phyloP scores from a whole-genome alignment of 2,888 invertebrate genomes.

The Masnerella sp. region DNA sequence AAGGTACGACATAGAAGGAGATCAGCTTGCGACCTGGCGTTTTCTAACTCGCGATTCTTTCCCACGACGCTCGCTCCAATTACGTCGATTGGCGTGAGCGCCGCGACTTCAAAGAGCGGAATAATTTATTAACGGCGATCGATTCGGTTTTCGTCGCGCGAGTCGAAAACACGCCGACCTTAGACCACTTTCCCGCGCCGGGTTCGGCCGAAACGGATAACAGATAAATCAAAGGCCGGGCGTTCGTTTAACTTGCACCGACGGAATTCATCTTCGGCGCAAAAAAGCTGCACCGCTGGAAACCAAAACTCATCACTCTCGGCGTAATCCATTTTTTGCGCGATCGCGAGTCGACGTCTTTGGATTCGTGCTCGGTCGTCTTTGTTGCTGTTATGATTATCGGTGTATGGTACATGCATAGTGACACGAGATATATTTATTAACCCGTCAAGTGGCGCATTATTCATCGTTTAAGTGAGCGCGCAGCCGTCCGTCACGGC shows the following conservation, averaged over 20 bases:
- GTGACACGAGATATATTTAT: constrained; percentile 64
- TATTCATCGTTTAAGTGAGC: constrained; percentile 69
- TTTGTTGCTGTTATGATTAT: constrained; percentile 54
- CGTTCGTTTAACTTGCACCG: constrained; percentile 29
- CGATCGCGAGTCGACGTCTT: constrained; percentile 21
- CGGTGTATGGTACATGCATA: constrained; percentile 49
- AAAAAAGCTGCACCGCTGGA: constrained; percentile 50
- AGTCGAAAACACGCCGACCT: constrained; percentile 18
- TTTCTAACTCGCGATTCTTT: constrained; percentile 20
- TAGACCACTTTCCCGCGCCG: constrained; percentile 11
- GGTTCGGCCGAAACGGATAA: constrained; percentile 40
- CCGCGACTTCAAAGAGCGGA: constrained; percentile 12
- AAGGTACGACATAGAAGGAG: no score
- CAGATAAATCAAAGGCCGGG: constrained; percentile 42
- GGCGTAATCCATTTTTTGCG: constrained; percentile 49
- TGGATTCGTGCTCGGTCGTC: constrained; percentile 44
- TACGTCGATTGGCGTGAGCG: constrained; percentile 31
- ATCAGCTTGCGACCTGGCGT: no score
- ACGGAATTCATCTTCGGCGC: constrained; percentile 41
- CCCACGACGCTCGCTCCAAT: constrained; percentile 36
- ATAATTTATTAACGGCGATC: constrained; percentile 12
- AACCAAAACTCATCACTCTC: constrained; percentile 53
- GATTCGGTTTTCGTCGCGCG: constrained; percentile 2
- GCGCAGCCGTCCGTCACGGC: constrained; percentile 61
- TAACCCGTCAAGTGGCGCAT: constrained; percentile 68